Evolutionary conservation across 2,113 vertebrate species (phyloP), one percentile per base, ranked within the genome.

Genomic region (Thunnus thynnus): DNA sequence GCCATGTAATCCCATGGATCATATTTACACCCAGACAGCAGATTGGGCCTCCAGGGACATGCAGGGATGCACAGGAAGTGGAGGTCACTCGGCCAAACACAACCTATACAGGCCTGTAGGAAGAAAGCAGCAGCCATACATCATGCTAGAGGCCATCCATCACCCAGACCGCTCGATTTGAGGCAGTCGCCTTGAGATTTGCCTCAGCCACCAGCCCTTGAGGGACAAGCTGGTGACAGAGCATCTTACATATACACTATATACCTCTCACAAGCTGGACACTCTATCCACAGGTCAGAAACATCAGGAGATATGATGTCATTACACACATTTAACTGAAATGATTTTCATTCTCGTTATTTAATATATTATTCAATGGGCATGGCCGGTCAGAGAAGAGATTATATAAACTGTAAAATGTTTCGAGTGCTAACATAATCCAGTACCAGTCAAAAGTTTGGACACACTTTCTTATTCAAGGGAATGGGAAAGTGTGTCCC

Each of bases 11-110:
- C 3, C 69, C 62, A 80, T 91, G 75, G 88, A 92, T 91, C 90
- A 89, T 94, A 92, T 94, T 94, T 92, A 87, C 88, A 89, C 77
- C 75, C 74, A 52, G 82, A 84, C 88, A 90, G 87, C 82, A 69
- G 77, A 90, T 83, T 46, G 48, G 66, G 84, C 20, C 87, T 86
- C 76, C 57, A 76, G 91, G 88, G 89, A 87, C 84, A 27, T 20
- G 32, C 55, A 2, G 61, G 58, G 78, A 68, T 69, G 78, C 82
- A 80, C 84, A 81, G 85, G 86, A 88, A 85, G 83, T 14, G 76
- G 83, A 89, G 89, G 84, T 85, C 90, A 90, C 91, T 92, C 91
- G 87, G 91, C 87, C 82, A 87, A 82, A 89, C 85, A 85, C 87
- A 85, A 74, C 66, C 76, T 72, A 11, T 66, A 67, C 69, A 62